Percentiles rank a stretch among this genome's conserved stretches.
phyloP scores from a whole-genome alignment of 2,888 invertebrate genomes.

The Xiphydria camelus region DNA sequence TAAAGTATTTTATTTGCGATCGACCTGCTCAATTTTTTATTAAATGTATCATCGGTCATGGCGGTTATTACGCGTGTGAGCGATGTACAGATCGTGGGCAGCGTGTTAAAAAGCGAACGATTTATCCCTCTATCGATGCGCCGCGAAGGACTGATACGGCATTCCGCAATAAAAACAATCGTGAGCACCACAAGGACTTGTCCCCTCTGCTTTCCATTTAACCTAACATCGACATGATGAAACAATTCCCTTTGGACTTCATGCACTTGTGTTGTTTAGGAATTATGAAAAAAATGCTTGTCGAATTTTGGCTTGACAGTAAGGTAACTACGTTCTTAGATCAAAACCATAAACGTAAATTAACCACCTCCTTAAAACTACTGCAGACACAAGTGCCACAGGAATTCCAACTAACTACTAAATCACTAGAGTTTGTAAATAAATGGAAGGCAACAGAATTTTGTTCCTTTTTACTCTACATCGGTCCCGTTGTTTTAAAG shows the following conservation, averaged over 20 bases:
- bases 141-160: conserved; percentile 7
- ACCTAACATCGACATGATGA: conserved; percentile 8
- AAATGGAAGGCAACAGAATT: conserved; percentile 34
- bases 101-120: conserved; percentile 5
- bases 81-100: conserved; percentile 16
- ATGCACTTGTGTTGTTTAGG: conserved; percentile 24
- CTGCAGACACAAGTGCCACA: conserved; percentile 20
- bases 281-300: conserved; percentile 12
- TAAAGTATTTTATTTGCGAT: conserved; percentile 22
- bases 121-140: conserved; percentile 10
- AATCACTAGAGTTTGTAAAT: conserved; percentile 12
- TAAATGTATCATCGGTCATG: conserved; percentile 18
- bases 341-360: conserved; percentile 3
- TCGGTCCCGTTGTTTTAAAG: conserved; percentile 30
- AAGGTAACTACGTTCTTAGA: not conserved
- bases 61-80: conserved; percentile 16
- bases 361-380: conserved; percentile 11
- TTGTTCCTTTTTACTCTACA: conserved; percentile 29
- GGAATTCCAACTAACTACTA: conserved; percentile 32
- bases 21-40: conserved; percentile 20
- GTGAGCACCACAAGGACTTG: conserved; percentile 13
- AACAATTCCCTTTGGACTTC: conserved; percentile 17
- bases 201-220: conserved; percentile 17
- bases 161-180: conserved; percentile 14
- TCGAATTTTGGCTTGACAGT: conserved; percentile 8